These are phyloP conservation scores for Philopotamus ludificatus DNA, from an alignment of 1,140 invertebrate genomes.

Conservation along the genomic window DNA sequence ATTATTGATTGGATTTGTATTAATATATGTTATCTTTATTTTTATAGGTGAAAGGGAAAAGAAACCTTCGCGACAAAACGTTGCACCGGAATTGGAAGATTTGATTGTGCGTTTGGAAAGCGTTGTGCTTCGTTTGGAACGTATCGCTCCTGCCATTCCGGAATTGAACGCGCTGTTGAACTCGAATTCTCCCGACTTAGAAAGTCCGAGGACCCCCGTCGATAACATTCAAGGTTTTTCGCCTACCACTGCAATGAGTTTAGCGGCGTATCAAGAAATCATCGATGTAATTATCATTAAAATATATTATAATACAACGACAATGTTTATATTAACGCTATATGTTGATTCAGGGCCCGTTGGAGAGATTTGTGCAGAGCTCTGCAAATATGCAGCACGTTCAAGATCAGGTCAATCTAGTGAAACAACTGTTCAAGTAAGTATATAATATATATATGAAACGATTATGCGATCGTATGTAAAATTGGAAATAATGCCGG, in stretches of 20 bases:
- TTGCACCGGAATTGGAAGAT: conserved; percentile 57
- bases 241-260: conserved; percentile 63
- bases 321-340: conserved; percentile 27
- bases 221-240: background rate
- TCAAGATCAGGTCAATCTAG: conserved; percentile 76
- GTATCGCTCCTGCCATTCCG: conserved; percentile 52
- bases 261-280: conserved; percentile 73
- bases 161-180: conserved; percentile 50
- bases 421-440: conserved; percentile 82
- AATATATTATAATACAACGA: background rate
- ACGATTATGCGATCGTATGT: no score
- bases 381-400: conserved; percentile 63
- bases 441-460: conserved; percentile 43
- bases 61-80: no score
- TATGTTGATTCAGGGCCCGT: conserved; percentile 62
- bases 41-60: no score
- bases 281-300: conserved; percentile 55
- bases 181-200: background rate
- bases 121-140: conserved; percentile 70
- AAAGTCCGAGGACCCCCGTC: conserved; percentile 13
- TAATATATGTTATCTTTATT: no score
- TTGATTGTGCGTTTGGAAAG: conserved; percentile 73
- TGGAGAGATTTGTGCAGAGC: conserved; percentile 63
- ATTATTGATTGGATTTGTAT: no score
- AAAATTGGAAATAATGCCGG: no score